Conservation (phyloP, 2,888 invertebrate species). For the Gymnoscelis rufifasciata region DNA sequence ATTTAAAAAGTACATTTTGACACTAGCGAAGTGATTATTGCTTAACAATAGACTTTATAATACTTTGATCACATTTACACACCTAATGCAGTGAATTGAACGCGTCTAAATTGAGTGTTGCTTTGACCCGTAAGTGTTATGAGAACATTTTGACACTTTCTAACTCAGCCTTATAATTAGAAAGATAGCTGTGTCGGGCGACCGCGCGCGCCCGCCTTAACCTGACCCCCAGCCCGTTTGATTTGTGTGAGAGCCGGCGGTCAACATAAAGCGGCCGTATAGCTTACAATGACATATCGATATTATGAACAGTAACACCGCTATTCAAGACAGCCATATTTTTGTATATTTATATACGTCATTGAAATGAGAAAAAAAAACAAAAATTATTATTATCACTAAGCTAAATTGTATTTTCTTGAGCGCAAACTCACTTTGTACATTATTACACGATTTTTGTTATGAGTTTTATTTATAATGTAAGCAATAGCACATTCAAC, state of each 20-base stretch:
- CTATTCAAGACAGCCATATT: conserved; percentile 54
- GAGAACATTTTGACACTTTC: conserved; percentile 61
- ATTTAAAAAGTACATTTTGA: conserved; percentile 23
- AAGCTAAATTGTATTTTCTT: conserved; percentile 68
- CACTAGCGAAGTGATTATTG: conserved; percentile 52
- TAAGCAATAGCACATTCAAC: conserved; percentile 61
- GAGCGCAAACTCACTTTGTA: conserved; percentile 77
- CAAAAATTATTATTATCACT: conserved; percentile 43
- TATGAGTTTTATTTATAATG: conserved; percentile 47
- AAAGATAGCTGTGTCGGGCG: conserved; percentile 63
- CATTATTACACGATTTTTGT: conserved; percentile 70
- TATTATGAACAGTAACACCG: conserved; percentile 48
- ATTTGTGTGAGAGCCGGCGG: conserved; percentile 21
- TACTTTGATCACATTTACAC: conserved; percentile 69
- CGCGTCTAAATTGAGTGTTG: conserved; percentile 34
- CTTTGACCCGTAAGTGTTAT: conserved; percentile 21
- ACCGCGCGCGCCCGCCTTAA: conserved; percentile 40
- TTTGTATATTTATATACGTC: conserved; percentile 43
- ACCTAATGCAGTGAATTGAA: conserved; percentile 34
- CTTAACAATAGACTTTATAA: conserved; percentile 66
- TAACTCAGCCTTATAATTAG: conserved; percentile 78
- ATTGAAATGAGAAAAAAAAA: conserved; percentile 27
- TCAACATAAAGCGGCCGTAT: conserved; percentile 30
- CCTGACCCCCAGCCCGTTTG: conserved; percentile 20
- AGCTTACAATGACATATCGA: conserved; percentile 31